These are phyloP conservation scores for Scomber colias DNA, from an alignment of 2,113 vertebrate species.

Conservation along the genomic window DNA sequence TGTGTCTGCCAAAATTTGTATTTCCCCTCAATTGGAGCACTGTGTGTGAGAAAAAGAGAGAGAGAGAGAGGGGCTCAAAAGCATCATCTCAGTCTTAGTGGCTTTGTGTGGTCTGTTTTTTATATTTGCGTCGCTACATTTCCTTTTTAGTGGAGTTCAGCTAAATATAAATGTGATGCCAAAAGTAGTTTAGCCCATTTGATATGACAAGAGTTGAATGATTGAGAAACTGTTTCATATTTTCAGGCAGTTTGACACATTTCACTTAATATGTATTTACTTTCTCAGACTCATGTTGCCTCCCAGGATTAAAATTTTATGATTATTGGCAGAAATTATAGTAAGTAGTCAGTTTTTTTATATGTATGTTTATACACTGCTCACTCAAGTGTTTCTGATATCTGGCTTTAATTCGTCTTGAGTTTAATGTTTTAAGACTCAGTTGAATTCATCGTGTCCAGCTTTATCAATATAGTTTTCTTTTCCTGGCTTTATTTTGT, in stretches of 20 bases:
- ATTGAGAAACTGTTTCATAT: background rate
- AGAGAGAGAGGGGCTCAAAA: background rate
- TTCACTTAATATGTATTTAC: background rate
- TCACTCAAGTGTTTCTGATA: background rate
- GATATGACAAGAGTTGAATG: background rate
- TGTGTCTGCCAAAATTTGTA: slow-evolving; percentile 73
- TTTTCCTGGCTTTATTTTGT: too few species aligned
- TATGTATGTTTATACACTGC: background rate
- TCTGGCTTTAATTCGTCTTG: background rate
- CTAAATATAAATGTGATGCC: slow-evolving; percentile 8
- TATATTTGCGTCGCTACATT: background rate
- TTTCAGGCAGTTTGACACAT: background rate
- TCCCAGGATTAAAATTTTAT: background rate
- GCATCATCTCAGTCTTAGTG: slow-evolving; percentile 22
- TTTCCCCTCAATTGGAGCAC: slow-evolving; percentile 63
- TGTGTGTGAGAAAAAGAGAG: slow-evolving; percentile 18
- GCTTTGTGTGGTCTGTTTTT: slow-evolving; percentile 31
- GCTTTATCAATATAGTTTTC: too few species aligned
- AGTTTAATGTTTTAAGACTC: background rate
- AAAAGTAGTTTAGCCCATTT: background rate
- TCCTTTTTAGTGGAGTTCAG: background rate
- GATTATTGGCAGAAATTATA: background rate
- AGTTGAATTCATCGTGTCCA: background rate
- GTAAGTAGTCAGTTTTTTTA: background rate
- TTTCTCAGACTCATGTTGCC: background rate